Percentiles rank a stretch among this genome's conserved stretches.
Evolutionary conservation across 2,113 vertebrate genomes (phyloP).

Genomic region (Gadus macrocephalus): DNA sequence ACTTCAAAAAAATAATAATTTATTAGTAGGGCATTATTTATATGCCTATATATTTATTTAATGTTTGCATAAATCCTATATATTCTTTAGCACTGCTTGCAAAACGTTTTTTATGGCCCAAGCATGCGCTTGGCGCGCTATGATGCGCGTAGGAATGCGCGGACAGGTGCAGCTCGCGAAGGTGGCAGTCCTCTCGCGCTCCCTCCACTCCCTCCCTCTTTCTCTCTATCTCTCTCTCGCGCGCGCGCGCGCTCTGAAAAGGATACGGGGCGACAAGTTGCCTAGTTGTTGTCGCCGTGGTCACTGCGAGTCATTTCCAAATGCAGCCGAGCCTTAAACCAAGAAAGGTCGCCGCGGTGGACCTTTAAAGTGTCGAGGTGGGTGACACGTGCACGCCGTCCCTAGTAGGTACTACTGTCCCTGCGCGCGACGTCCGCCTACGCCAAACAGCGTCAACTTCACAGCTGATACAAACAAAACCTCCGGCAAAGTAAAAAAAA

Average conservation of each 20-base stretch:
- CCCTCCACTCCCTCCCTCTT: not conserved
- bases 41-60: too few relatives aligned
- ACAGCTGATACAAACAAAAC: conserved; percentile 2
- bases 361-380: not conserved
- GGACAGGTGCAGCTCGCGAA: too few relatives aligned
- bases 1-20: too few relatives aligned
- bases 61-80: too few relatives aligned
- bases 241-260: conserved; percentile 12
- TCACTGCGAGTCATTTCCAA: not conserved
- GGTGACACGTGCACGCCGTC: not conserved
- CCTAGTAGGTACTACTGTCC: not conserved
- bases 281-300: conserved; percentile 27
- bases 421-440: not conserved
- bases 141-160: too few relatives aligned
- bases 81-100: too few relatives aligned
- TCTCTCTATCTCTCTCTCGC: conserved; percentile 15
- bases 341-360: not conserved
- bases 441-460: conserved; percentile 4
- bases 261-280: conserved; percentile 41
- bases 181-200: not conserved
- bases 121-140: too few relatives aligned
- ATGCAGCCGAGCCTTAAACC: not conserved
- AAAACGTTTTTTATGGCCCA: too few relatives aligned
- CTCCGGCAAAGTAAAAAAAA: not conserved
- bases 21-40: too few relatives aligned